Percentiles rank a stretch among this genome's conserved stretches.
Evolutionary conservation across 2,888 invertebrate species (phyloP).

Genomic region (Linnaemya tessellans): DNA sequence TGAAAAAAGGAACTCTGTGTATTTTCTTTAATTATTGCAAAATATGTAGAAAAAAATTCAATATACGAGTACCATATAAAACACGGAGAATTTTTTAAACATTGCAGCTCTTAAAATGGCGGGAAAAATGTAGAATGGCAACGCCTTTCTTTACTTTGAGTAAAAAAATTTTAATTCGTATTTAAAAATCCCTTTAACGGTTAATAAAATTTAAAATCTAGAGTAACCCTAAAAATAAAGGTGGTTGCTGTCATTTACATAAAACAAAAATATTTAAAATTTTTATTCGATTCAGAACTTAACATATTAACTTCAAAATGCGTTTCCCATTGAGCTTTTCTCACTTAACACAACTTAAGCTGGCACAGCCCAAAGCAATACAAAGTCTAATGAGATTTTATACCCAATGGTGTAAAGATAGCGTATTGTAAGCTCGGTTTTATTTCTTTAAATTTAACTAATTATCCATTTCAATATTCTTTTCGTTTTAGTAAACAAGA

Average conservation of each 20-base stretch:
- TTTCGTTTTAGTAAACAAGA: constrained; percentile 86
- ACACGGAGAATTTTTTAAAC: neutral
- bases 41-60: neutral
- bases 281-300: neutral
- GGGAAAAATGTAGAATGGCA: constrained; percentile 35
- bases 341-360: constrained; percentile 56
- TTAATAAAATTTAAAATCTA: neutral
- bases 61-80: neutral
- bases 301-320: constrained; percentile 13
- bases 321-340: constrained; percentile 51
- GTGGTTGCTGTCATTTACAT: neutral
- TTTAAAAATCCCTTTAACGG: neutral
- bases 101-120: neutral
- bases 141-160: constrained; percentile 11
- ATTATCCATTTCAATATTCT: constrained; percentile 54
- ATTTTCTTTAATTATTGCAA: neutral
- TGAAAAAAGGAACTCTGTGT: neutral
- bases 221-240: neutral
- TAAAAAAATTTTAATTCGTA: neutral
- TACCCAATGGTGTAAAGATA: constrained; percentile 39
- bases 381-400: constrained; percentile 23
- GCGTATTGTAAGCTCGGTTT: constrained; percentile 31
- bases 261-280: neutral
- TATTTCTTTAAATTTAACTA: constrained; percentile 6
- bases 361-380: neutral